A percentile compares a stretch with the other conserved stretches of the same genome.
Evolutionary conservation across 35 echinoderm and acorn worm genomes (phyloP).

Genomic region (Heliocidaris erythrogramma): DNA sequence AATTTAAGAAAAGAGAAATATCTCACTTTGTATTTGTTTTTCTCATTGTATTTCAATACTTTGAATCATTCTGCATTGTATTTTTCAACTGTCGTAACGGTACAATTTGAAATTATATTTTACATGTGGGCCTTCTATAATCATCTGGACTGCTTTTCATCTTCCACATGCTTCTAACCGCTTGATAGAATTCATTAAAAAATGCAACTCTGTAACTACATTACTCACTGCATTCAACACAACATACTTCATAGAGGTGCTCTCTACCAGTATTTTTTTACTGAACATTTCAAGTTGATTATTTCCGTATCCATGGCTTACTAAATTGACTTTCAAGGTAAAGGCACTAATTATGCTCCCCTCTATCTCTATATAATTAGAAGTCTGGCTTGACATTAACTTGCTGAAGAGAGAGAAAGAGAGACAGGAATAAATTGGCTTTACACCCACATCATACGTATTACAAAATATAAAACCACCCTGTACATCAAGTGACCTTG

Average conservation of each 20-base stretch:
- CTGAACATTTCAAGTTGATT: not conserved
- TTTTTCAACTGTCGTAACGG: no score
- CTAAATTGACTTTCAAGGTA: not conserved
- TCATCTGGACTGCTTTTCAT: no score
- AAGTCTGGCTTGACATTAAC: not conserved
- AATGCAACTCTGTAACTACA: not conserved
- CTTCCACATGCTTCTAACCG: no score
- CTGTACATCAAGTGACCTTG: not conserved
- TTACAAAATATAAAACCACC: not conserved
- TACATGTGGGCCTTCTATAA: no score
- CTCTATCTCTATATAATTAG: not conserved
- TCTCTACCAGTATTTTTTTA: not conserved
- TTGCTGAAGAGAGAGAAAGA: not conserved
- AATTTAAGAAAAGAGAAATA: no score
- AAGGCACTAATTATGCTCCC: not conserved
- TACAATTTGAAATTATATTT: no score
- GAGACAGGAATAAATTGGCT: not conserved
- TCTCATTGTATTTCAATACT: no score
- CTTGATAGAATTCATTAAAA: no score
- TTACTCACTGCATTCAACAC: not conserved
- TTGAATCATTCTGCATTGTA: no score
- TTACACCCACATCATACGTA: not conserved
- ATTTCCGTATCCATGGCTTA: constrained; percentile 1
- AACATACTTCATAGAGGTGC: not conserved
- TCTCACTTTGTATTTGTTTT: no score